Percentiles rank a stretch among this genome's conserved stretches.
Evolutionary conservation across 2,888 invertebrate species (phyloP).

Genomic region (Cataglyphis cursor): DNA sequence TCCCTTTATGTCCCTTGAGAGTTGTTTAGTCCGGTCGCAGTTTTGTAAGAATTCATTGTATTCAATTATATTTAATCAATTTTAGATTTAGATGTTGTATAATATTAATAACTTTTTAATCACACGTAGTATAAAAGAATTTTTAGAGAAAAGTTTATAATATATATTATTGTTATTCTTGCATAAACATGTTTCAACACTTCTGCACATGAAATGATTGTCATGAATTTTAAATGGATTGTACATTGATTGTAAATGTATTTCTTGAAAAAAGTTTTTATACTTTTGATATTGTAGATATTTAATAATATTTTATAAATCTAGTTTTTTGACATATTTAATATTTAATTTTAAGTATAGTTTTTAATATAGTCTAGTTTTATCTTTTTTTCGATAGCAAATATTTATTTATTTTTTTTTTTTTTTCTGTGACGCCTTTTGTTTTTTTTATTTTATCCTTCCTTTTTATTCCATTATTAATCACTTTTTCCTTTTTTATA

Average conservation of each 20-base stretch:
- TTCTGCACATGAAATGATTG: constrained; percentile 16
- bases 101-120: neutral
- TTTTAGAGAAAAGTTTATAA: constrained; percentile 5
- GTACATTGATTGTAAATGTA: constrained; percentile 3
- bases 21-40: neutral
- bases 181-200: neutral
- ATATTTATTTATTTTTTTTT: constrained; percentile 29
- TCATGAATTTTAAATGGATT: neutral
- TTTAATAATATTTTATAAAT: constrained; percentile 15
- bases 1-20: constrained; percentile 74
- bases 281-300: constrained; percentile 15
- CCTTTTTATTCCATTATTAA: constrained; percentile 18
- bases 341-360: constrained; percentile 7
- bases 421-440: neutral
- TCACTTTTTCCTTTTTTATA: neutral
- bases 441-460: constrained; percentile 11
- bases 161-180: constrained; percentile 6
- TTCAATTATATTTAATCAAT: constrained; percentile 24
- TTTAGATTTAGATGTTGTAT: constrained; percentile 2
- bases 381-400: neutral
- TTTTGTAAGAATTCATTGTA: constrained; percentile 4
- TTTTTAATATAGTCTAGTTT: constrained; percentile 8
- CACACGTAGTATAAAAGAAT: neutral
- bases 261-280: neutral
- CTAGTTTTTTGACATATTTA: neutral